Conservation (phyloP, 2,888 invertebrate species). For the Amiota communis region DNA sequence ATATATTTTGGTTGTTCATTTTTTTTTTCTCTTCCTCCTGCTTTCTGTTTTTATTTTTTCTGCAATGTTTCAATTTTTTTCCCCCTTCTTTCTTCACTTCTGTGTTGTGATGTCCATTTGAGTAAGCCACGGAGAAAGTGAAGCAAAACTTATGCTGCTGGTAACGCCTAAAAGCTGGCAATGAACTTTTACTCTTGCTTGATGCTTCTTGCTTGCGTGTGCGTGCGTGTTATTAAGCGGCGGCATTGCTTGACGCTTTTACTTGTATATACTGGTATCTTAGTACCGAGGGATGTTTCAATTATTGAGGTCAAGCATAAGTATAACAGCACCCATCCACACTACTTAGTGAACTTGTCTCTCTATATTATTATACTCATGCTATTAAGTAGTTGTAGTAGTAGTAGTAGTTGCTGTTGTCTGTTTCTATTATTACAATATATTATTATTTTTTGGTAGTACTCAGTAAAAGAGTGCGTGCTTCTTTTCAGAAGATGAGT, state of each 20-base stretch:
- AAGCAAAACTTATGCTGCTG: constrained; percentile 41
- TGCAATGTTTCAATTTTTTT: background rate
- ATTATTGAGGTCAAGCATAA: constrained; percentile 21
- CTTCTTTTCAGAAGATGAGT: too few relatives aligned
- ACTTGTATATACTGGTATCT: background rate
- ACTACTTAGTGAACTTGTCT: too few relatives aligned
- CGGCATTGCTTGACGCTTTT: background rate
- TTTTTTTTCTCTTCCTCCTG: background rate
- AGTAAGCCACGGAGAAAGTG: constrained; percentile 38
- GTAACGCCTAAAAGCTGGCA: constrained; percentile 43
- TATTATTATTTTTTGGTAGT: too few relatives aligned
- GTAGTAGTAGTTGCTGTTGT: too few relatives aligned
- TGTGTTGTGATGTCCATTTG: constrained; percentile 6
- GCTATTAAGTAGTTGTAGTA: too few relatives aligned
- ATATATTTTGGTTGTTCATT: background rate
- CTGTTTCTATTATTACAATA: too few relatives aligned
- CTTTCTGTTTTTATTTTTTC: background rate
- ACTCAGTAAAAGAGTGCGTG: too few relatives aligned
- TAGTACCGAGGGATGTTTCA: constrained; percentile 21
- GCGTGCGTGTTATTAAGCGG: constrained; percentile 22
- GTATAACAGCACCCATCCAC: too few relatives aligned
- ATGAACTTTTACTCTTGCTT: constrained; percentile 41
- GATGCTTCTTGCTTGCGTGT: background rate
- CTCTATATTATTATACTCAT: too few relatives aligned
- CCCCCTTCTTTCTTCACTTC: background rate